Base-by-base conservation (phyloP, 2,113 vertebrate genomes). In the Hypocryptadius cinnamomeus region DNA sequence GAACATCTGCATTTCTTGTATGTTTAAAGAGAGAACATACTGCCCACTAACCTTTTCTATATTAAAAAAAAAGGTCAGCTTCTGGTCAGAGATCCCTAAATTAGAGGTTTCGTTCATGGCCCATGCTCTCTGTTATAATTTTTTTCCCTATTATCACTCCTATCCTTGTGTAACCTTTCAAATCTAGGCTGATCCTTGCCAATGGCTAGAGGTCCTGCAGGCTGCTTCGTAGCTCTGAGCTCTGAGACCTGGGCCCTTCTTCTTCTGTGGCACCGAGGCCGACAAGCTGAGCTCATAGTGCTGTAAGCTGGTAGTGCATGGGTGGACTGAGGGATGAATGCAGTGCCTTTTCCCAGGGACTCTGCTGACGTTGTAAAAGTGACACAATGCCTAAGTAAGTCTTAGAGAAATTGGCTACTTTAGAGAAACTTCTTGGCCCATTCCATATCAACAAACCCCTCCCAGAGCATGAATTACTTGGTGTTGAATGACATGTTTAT, bases 401-500 rank as follows among this genome's bases (percentile, higher is more conserved):
- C 69, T 95, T 73, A 80, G 59, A 50, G 44, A 73, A 94, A 76
- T 50, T 18, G 33, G 4, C 17, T 84, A 47, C 72, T 90, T 87
- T 44, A 73, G 35, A 51, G 91, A 90, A 86, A 61, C 20, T 44
- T 78, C 25, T 51, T 68, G 53, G 57, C 28, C 65, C 47, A 54
- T 59, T 79, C 63, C 47, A 27, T 35, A 66, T 5, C 50, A 91
- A 85, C 42, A 85, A 90, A 74, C 76, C 78, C 90, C 82, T 95
- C 90, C 76, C 60, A 92, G 23, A 83, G 42, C 31, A 64, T 64
- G 6, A 80, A 90, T 92, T 79, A 86, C 10, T 66, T 74, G 61
- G 79, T 70, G 90, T 59, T 90, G 90, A 96, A 80, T 74, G 85
- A 91, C 72, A 80, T 24, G 23, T 70, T 94, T 31, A 59, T 83